Evolutionary conservation across 2,797 vertebrate genomes (phyloP).

Genomic region (Eremophila alpestris): DNA sequence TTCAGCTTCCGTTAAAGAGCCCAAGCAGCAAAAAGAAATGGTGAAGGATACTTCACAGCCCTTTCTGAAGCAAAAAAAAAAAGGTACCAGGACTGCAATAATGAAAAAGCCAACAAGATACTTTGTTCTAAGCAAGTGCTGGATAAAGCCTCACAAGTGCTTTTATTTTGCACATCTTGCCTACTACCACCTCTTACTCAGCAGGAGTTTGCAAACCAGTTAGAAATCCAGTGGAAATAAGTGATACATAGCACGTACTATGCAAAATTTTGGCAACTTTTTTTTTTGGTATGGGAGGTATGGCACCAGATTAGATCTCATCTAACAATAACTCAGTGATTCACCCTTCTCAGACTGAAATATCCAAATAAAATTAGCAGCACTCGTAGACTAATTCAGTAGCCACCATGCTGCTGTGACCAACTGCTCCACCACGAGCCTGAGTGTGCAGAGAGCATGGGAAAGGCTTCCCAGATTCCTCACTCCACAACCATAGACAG

Average conservation of each 20-base stretch:
- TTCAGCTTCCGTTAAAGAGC: background rate
- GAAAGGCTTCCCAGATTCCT: background rate
- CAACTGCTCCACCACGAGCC: background rate
- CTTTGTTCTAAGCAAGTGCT: background rate
- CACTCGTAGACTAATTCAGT: background rate
- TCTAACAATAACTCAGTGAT: background rate
- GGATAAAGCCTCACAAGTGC: background rate
- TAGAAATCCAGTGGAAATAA: background rate
- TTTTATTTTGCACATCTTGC: background rate
- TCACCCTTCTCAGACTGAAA: background rate
- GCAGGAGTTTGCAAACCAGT: background rate
- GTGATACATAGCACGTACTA: fast-evolving
- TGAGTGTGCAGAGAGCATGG: background rate
- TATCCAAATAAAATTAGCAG: background rate
- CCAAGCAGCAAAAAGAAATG: background rate
- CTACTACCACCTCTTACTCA: background rate
- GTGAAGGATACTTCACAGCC: background rate
- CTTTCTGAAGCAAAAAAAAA: background rate
- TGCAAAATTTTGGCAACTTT: background rate
- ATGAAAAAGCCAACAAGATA: background rate
- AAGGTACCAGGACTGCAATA: background rate
- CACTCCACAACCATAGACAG: background rate
- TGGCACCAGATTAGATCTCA: background rate
- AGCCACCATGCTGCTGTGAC: background rate
- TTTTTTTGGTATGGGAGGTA: background rate